A percentile compares a stretch with the other conserved stretches of the same genome.
Conservation (phyloP, 2,888 invertebrate genomes). For the Eupithecia abbreviata region DNA sequence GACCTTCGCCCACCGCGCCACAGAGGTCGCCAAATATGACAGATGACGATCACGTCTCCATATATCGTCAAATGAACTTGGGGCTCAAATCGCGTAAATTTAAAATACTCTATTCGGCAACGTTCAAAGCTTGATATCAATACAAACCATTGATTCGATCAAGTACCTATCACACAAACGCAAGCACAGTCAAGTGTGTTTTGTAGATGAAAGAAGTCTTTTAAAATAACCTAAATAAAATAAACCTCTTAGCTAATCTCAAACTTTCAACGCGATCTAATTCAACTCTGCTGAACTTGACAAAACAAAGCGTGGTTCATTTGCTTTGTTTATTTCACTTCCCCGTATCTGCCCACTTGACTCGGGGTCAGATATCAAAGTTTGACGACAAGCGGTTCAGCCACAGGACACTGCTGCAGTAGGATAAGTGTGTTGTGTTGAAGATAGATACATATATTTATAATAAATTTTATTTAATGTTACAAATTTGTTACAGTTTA, state of each 20-base stretch:
- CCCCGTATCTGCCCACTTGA: constrained; percentile 39
- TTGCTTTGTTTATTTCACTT: constrained; percentile 35
- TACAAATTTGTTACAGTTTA: too few species aligned
- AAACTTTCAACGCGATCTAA: not conserved
- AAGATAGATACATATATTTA: too few species aligned
- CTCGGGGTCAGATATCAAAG: constrained; percentile 53
- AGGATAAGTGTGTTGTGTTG: not conserved
- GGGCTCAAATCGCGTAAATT: too few species aligned
- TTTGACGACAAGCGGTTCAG: constrained; percentile 47
- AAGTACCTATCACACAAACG: not conserved
- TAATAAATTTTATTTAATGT: too few species aligned
- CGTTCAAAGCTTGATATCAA: not conserved
- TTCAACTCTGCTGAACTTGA: constrained; percentile 16
- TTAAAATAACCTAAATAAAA: not conserved
- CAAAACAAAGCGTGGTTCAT: constrained; percentile 25
- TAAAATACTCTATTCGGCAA: not conserved
- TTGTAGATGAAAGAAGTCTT: not conserved
- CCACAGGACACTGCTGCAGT: constrained; percentile 27
- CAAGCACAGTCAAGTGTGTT: not conserved
- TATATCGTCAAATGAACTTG: too few species aligned
- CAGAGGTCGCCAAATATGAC: too few species aligned
- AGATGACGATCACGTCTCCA: too few species aligned
- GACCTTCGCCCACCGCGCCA: too few species aligned
- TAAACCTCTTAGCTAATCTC: not conserved
- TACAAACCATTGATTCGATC: not conserved